A percentile compares a stretch with the other conserved stretches of the same genome.
These are phyloP conservation scores for Armadillidium nasatum DNA, from an alignment of 1,140 invertebrate species.

Conservation along the genomic window DNA sequence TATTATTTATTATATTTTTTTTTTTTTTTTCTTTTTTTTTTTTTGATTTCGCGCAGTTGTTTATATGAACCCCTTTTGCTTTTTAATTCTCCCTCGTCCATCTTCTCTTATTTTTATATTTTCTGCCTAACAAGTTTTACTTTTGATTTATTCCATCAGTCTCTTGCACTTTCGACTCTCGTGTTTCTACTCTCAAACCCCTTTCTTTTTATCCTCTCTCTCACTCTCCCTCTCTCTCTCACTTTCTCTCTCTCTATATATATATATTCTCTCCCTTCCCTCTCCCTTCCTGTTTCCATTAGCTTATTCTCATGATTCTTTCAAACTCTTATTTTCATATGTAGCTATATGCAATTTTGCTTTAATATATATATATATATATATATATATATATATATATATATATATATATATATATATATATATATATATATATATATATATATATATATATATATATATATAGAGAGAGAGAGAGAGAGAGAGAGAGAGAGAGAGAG, in stretches of 20 bases:
- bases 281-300: neutral
- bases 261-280: neutral
- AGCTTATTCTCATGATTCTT: slow-evolving; percentile 9
- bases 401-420: slow-evolving; percentile 5
- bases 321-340: slow-evolving; percentile 1
- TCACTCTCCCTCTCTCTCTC: neutral
- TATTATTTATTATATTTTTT: neutral
- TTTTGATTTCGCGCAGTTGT: neutral
- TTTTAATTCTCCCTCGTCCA: neutral
- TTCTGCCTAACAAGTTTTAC: neutral
- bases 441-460: slow-evolving; percentile 12
- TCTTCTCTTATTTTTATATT: neutral
- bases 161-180: neutral
- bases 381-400: slow-evolving; percentile 15
- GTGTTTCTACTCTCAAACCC: neutral
- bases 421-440: slow-evolving; percentile 17
- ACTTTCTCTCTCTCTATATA: no score
- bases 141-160: slow-evolving; percentile 4
- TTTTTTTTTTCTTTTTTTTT: neutral
- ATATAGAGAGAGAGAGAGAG: no score
- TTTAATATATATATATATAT: no score
- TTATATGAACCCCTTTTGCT: neutral
- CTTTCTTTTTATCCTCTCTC: neutral
- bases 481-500: no score
- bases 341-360: neutral